Conservation (phyloP, 2,113 vertebrate species). For the Pan paniscus region DNA sequence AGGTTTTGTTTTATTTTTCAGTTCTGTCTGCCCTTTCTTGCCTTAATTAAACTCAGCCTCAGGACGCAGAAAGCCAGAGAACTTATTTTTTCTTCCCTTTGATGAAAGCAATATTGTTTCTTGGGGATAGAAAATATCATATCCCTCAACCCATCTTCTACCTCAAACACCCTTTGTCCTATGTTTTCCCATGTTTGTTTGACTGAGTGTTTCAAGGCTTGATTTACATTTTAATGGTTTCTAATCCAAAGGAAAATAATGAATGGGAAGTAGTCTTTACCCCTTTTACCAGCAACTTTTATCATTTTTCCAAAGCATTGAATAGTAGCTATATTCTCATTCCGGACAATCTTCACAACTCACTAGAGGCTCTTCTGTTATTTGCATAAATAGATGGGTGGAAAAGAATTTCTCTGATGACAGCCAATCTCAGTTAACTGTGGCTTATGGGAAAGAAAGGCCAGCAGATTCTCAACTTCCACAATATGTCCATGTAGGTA, state of each 20-base stretch:
- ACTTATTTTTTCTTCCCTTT: conserved; percentile 54
- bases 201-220: conserved; percentile 20
- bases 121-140: neutral
- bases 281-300: neutral
- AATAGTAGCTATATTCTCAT: conserved; percentile 66
- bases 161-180: conserved; percentile 37
- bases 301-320: conserved; percentile 47
- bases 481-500: neutral
- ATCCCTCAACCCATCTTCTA: neutral
- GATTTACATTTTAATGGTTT: conserved; percentile 70
- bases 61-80: conserved; percentile 36
- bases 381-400: conserved; percentile 43
- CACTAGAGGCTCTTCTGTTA: conserved; percentile 39
- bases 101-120: conserved; percentile 61
- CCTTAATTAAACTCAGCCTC: conserved; percentile 77
- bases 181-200: conserved; percentile 24
- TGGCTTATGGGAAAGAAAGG: neutral
- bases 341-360: conserved; percentile 34
- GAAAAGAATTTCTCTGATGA: conserved; percentile 19
- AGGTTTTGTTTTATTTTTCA: conserved; percentile 77
- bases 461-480: neutral
- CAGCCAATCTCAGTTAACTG: neutral
- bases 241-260: conserved; percentile 59
- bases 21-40: conserved; percentile 68
- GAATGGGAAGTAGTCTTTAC: conserved; percentile 48